Evolutionary conservation across 2,797 vertebrate species (phyloP).

Genomic region (Gobio occitaniae): DNA sequence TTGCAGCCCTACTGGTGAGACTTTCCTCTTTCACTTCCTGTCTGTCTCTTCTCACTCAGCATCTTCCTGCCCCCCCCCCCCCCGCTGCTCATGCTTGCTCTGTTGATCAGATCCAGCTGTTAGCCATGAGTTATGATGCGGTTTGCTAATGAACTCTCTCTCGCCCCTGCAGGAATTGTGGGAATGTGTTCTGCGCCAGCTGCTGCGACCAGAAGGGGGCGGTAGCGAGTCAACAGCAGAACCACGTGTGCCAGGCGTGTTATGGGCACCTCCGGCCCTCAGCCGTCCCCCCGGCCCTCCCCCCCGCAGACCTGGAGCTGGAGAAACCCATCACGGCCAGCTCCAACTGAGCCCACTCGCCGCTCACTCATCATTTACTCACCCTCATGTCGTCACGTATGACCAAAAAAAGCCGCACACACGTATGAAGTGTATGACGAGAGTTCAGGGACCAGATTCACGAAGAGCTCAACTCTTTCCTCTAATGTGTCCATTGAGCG

Average conservation of each 20-base stretch:
- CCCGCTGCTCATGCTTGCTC: background rate
- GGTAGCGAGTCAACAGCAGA: slow-evolving; percentile 94
- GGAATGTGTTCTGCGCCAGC: slow-evolving; percentile 97
- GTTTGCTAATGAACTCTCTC: background rate
- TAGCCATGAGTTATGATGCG: background rate
- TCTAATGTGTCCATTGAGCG: no score
- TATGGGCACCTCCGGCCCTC: slow-evolving; percentile 84
- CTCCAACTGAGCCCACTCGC: slow-evolving; percentile 79
- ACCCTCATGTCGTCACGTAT: background rate
- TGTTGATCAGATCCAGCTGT: background rate
- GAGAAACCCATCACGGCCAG: slow-evolving; percentile 94
- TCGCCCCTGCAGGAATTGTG: slow-evolving; percentile 88
- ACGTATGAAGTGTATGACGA: no score
- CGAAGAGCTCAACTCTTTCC: no score
- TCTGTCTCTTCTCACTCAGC: slow-evolving; percentile 6
- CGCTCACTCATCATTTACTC: background rate
- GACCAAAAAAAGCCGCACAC: background rate
- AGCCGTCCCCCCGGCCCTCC: slow-evolving; percentile 69
- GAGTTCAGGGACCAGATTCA: no score
- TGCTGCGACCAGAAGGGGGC: slow-evolving; percentile 99
- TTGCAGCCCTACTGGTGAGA: slow-evolving; percentile 86
- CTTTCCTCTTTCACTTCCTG: slow-evolving; percentile 67
- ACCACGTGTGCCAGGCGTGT: slow-evolving; percentile 92
- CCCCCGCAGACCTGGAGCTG: slow-evolving; percentile 89
- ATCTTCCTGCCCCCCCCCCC: no score